A percentile compares a stretch with the other conserved stretches of the same genome.
Conservation (phyloP, 2,113 vertebrate species). For the Dermatemys mawii region DNA sequence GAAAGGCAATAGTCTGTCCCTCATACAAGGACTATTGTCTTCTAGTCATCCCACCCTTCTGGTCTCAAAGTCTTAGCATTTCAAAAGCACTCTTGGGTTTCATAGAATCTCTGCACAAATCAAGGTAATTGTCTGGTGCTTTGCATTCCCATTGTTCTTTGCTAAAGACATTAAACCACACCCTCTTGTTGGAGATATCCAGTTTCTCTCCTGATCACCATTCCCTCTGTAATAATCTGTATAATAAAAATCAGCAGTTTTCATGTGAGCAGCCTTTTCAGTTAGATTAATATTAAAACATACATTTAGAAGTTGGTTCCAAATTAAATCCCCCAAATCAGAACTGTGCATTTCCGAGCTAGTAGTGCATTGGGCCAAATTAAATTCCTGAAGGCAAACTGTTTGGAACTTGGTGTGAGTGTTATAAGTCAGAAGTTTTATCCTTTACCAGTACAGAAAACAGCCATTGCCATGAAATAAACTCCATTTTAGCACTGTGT, state of each 20-base stretch:
- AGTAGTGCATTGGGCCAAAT: not conserved
- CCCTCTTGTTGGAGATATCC: not conserved
- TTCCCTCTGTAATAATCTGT: not conserved
- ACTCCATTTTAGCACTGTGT: not conserved
- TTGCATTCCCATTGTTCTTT: not conserved
- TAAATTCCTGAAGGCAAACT: not conserved
- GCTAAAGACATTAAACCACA: not conserved
- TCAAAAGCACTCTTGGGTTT: not conserved
- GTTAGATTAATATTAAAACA: conserved; percentile 37
- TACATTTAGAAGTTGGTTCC: not conserved
- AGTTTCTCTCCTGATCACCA: not conserved
- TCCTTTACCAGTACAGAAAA: not conserved
- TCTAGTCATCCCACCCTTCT: not conserved
- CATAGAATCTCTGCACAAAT: not conserved
- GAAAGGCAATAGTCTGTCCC: not conserved
- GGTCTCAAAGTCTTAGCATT: not conserved
- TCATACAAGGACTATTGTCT: not conserved
- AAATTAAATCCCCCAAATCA: conserved; percentile 23
- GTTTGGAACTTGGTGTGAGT: not conserved
- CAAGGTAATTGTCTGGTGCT: not conserved
- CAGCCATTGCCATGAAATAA: not conserved
- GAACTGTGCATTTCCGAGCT: not conserved
- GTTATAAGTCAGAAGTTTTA: not conserved
- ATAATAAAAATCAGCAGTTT: conserved; percentile 21
- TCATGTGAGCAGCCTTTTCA: conserved; percentile 15